Base-by-base conservation (phyloP, 2,888 invertebrate species). In the Habrosyne pyritoides region DNA sequence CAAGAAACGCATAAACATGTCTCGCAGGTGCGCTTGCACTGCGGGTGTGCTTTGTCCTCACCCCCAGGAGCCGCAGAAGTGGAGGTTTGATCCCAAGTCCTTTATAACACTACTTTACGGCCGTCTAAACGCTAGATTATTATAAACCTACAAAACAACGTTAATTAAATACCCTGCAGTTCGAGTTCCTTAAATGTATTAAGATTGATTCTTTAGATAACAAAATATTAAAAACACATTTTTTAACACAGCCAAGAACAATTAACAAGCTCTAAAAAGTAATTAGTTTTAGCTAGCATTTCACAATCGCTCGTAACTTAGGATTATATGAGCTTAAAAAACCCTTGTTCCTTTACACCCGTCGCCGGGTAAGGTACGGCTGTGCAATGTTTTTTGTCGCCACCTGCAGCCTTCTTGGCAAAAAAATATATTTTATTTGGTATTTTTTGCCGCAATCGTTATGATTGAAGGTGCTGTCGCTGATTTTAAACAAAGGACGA, bases 381-480 rank as follows among this genome's bases (percentile, higher is more conserved):
- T 58, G 63, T 62, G 59, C 53, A 65, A 62, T 61, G 60, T 67
- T 84, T 84, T 81, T 81, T 81, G 69, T 79, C 78, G 75, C 83
- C 87, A 87, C 89, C 88, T 89, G 87, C 87, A 74, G 81, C 71
- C 73, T 69, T 67, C 55, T 71, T 71, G 66, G 84, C 83, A 86
- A 82, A 87, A 87, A 86, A 81, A 83, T 84, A 86, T 84, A 84
- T 83, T 81, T 81, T 76, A 80, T n/a, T n/a, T n/a, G n/a, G n/a
- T n/a, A n/a, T 81, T 88, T 89, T 87, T 86, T 84, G 79, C 79
- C 73, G 70, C 77, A 75, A 87, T 84, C 85, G 76, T 82, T 89
- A 91, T 91, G 91, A 91, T 91, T 88, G 90, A 91, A 86, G 79
- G 85, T 77, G 76, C 81, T 89, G 90, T 89, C 91, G 91, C 90